Conservation (phyloP, 2,113 vertebrate genomes). For the Capra hircus region DNA sequence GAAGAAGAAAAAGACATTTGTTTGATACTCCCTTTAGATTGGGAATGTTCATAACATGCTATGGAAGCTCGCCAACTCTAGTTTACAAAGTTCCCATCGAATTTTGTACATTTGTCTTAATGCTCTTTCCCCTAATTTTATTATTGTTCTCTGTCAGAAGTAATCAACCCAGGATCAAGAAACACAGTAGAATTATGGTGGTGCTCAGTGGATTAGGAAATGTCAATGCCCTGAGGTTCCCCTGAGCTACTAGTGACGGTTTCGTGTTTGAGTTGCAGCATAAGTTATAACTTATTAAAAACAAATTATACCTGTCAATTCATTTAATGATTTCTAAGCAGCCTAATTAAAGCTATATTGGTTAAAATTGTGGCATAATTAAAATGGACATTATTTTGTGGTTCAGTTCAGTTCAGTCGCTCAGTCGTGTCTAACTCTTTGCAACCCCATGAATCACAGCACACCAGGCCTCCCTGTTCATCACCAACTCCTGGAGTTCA, state of each 20-base stretch:
- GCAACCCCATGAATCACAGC: too few species aligned
- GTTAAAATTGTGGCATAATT: constrained; percentile 42
- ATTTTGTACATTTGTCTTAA: constrained; percentile 16
- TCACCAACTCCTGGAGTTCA: too few species aligned
- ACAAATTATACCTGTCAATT: constrained; percentile 42
- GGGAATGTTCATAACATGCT: not conserved
- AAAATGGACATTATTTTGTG: constrained; percentile 28
- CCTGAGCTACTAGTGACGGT: not conserved
- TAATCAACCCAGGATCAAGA: constrained; percentile 50
- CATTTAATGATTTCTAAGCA: constrained; percentile 40
- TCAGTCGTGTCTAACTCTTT: too few species aligned
- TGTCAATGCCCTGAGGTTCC: constrained; percentile 32
- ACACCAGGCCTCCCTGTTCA: too few species aligned
- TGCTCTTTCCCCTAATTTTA: constrained; percentile 53
- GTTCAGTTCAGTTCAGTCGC: not conserved
- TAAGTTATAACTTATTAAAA: constrained; percentile 37
- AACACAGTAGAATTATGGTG: constrained; percentile 53
- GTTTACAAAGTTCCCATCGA: not conserved
- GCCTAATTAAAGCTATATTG: not conserved
- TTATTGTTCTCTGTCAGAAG: constrained; percentile 59
- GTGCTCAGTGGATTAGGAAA: constrained; percentile 72
- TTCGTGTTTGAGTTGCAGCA: not conserved
- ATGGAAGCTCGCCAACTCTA: not conserved
- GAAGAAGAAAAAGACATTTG: not conserved
- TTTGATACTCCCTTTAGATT: not conserved